Evolutionary conservation across 2,113 vertebrate species (phyloP).

Genomic region (Terrapene triunguis): DNA sequence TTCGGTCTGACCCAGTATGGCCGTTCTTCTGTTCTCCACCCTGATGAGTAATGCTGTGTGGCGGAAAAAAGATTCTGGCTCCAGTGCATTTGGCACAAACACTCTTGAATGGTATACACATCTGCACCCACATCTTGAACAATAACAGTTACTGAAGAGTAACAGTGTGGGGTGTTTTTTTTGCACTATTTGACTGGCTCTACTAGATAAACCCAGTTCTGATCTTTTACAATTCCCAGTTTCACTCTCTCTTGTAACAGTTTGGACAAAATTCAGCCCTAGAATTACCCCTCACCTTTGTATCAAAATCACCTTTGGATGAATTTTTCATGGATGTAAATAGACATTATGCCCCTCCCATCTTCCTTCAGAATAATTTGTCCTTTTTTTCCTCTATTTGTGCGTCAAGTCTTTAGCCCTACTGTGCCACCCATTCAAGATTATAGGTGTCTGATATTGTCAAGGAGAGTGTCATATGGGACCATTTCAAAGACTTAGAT

Average conservation of each 20-base stretch:
- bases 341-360: background rate
- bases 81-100: background rate
- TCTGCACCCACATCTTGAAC: background rate
- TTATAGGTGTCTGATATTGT: background rate
- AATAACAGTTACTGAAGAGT: background rate
- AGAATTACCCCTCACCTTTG: background rate
- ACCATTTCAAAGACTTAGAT: background rate
- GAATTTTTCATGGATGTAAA: background rate
- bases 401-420: background rate
- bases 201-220: background rate
- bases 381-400: background rate
- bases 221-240: background rate
- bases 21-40: background rate
- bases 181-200: too few relatives aligned
- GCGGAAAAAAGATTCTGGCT: background rate
- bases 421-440: background rate
- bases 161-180: too few relatives aligned
- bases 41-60: background rate
- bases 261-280: background rate
- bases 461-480: background rate
- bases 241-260: background rate
- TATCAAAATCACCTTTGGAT: background rate
- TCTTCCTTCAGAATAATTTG: background rate
- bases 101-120: background rate
- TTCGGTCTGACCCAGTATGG: too few relatives aligned